A percentile compares a stretch with the other conserved stretches of the same genome.
Conservation (phyloP, 2,888 invertebrate species). For the Heliconius hortense region DNA sequence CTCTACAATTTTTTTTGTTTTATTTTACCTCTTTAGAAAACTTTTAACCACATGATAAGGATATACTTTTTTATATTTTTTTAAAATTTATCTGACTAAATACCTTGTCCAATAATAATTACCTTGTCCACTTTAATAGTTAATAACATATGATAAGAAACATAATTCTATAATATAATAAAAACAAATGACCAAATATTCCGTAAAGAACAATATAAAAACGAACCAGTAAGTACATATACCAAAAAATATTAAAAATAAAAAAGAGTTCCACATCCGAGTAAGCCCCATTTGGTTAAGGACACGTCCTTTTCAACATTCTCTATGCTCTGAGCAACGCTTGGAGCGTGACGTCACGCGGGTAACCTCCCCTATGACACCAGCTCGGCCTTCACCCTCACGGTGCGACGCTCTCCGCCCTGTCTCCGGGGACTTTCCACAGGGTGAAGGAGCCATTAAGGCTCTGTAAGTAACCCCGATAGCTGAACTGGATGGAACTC, state of each 20-base stretch:
- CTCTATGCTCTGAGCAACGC: conserved; percentile 80
- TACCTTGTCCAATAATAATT: too few species aligned
- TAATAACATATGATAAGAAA: too few species aligned
- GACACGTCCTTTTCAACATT: conserved; percentile 64
- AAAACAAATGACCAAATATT: too few species aligned
- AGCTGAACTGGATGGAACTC: conserved; percentile 75
- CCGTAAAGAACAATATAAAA: too few species aligned
- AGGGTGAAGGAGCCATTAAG: conserved; percentile 65
- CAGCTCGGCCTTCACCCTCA: conserved; percentile 62
- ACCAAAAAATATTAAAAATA: neutral
- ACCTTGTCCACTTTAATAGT: too few species aligned
- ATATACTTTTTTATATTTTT: too few species aligned
- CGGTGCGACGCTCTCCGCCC: conserved; percentile 75
- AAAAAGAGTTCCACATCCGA: conserved; percentile 66
- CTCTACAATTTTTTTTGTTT: too few species aligned
- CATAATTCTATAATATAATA: too few species aligned
- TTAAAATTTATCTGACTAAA: too few species aligned
- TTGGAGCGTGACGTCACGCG: conserved; percentile 57
- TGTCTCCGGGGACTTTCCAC: conserved; percentile 82
- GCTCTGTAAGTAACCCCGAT: conserved; percentile 74
- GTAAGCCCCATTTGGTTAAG: conserved; percentile 81
- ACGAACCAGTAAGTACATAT: too few species aligned
- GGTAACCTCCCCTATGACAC: conserved; percentile 69
- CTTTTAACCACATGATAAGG: too few species aligned
- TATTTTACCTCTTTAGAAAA: too few species aligned